phyloP scores from a whole-genome alignment of 2,113 vertebrate species.

The Lasiurus cinereus region DNA sequence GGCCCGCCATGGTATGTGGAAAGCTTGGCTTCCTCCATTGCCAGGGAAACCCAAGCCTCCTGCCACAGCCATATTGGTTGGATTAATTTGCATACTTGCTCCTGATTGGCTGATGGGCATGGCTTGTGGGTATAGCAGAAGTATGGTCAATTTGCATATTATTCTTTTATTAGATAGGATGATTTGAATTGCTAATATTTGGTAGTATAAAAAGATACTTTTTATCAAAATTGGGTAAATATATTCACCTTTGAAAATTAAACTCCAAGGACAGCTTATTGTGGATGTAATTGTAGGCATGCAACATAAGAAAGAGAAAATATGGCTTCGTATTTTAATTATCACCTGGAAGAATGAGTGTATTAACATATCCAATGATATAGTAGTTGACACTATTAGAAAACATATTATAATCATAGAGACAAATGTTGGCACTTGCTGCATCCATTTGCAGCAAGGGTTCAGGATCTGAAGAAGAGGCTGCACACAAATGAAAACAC shows the following conservation, averaged over 20 bases:
- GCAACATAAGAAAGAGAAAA: not conserved
- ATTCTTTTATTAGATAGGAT: no score
- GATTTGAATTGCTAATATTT: not conserved
- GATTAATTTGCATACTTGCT: no score
- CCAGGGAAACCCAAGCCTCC: no score
- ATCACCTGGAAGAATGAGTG: not conserved
- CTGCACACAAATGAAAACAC: no score
- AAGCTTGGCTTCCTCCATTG: no score
- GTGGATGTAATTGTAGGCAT: not conserved
- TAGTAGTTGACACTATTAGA: not conserved
- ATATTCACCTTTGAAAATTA: not conserved
- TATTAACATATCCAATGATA: not conserved
- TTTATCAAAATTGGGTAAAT: not conserved
- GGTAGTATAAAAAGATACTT: not conserved
- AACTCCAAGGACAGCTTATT: not conserved
- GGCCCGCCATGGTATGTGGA: no score
- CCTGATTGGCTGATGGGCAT: no score
- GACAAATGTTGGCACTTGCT: not conserved
- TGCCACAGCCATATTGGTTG: no score
- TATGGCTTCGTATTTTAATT: not conserved
- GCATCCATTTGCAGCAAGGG: no score
- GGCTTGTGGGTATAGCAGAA: no score
- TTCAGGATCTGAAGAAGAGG: no score
- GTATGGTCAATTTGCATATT: no score
- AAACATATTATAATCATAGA: not conserved